These are phyloP conservation scores for Semibalanus balanoides DNA, from an alignment of 1,140 invertebrate genomes.

Conservation along the genomic window DNA sequence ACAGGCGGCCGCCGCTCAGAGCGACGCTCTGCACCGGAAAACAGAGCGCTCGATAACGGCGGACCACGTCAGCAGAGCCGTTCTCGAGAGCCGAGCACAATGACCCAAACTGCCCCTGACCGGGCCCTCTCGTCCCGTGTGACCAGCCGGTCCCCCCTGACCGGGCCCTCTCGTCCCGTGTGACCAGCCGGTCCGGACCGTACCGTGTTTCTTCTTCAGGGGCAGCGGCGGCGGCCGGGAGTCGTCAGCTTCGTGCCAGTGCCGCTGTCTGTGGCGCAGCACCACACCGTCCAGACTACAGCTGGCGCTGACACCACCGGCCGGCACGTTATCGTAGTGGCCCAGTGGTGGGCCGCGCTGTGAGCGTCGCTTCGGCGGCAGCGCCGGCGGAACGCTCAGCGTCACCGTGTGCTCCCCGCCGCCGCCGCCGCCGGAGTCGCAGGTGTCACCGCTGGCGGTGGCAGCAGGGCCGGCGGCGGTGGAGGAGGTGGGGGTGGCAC, in stretches of 20 bases:
- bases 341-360: background rate
- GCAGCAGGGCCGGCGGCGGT: slow-evolving; percentile 6
- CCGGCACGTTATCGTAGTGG: background rate
- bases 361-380: slow-evolving; percentile 43
- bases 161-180: no score
- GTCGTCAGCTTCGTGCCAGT: slow-evolving; percentile 24
- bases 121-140: no score
- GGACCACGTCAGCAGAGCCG: no score
- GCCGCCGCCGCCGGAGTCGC: background rate
- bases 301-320: background rate
- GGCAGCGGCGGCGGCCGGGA: slow-evolving; percentile 66
- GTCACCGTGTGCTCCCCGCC: slow-evolving; percentile 12
- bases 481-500: no score
- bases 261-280: slow-evolving; percentile 3
- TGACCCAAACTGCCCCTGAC: no score
- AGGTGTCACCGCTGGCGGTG: no score
- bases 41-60: no score
- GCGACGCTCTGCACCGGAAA: no score
- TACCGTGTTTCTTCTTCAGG: slow-evolving; percentile 81
- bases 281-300: slow-evolving; percentile 1
- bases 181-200: no score
- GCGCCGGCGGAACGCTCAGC: slow-evolving; percentile 39
- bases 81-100: no score
- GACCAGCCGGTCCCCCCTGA: no score
- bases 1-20: no score